A percentile compares a stretch with the other conserved stretches of the same genome.
phyloP scores from a whole-genome alignment of 2,888 invertebrate species.

The Omphaloscelis lunosa region DNA sequence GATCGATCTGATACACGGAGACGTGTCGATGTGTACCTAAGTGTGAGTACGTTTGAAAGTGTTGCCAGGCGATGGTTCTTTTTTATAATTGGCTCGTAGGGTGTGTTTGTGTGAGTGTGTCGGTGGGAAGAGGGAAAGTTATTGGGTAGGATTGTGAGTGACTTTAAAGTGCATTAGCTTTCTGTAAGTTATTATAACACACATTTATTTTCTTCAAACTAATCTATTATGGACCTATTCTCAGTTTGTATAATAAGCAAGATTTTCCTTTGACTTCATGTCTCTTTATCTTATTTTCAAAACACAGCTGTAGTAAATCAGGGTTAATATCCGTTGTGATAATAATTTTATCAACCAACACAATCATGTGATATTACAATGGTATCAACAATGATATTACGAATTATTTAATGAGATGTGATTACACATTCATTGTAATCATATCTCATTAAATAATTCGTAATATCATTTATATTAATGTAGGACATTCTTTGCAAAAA shows the following conservation, averaged over 20 bases:
- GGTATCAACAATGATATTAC: too few species aligned
- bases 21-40: conserved; percentile 66
- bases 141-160: conserved; percentile 1
- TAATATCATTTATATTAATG: not conserved
- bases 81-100: conserved; percentile 41
- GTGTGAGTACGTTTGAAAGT: conserved; percentile 24
- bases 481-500: not conserved
- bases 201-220: not conserved
- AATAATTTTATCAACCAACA: not conserved
- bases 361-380: too few species aligned
- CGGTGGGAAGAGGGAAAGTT: conserved; percentile 4
- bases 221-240: not conserved
- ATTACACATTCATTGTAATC: too few species aligned
- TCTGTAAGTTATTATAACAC: not conserved
- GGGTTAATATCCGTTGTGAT: not conserved
- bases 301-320: not conserved
- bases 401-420: too few species aligned
- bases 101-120: conserved; percentile 25
- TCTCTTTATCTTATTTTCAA: not conserved
- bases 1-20: conserved; percentile 71
- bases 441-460: not conserved
- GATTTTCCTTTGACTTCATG: not conserved
- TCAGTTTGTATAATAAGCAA: not conserved
- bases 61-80: conserved; percentile 39
- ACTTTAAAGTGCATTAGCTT: not conserved